phyloP scores from a whole-genome alignment of 2,113 vertebrate genomes.

The Dromas ardeola region DNA sequence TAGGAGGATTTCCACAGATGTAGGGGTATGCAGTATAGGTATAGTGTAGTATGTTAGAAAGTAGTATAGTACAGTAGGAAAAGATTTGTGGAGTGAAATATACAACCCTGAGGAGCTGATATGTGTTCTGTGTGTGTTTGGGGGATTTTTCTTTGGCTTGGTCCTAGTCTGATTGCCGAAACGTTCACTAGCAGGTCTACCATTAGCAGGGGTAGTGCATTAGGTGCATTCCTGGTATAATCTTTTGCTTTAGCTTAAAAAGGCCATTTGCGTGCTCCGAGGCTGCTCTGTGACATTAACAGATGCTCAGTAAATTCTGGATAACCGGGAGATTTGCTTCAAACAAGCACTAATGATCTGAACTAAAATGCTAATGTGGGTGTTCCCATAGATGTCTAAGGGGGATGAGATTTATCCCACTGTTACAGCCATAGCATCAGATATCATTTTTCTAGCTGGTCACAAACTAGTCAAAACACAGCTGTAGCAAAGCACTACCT shows the following conservation, averaged over 20 bases:
- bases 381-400: neutral
- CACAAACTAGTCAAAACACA: neutral
- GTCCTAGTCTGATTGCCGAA: neutral
- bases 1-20: neutral
- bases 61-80: neutral
- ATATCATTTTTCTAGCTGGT: neutral
- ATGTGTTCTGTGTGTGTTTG: neutral
- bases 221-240: neutral
- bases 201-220: neutral
- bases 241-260: neutral
- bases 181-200: neutral
- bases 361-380: neutral
- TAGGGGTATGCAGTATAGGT: rapidly evolving
- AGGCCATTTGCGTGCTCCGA: neutral
- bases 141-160: neutral
- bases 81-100: neutral
- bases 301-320: neutral
- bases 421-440: neutral
- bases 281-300: neutral
- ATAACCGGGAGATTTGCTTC: neutral
- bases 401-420: neutral
- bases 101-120: neutral
- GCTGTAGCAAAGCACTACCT: neutral
- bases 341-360: neutral
- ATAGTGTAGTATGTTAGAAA: neutral